phyloP scores from a whole-genome alignment of 2,113 vertebrate species.

The Pipa parva region DNA sequence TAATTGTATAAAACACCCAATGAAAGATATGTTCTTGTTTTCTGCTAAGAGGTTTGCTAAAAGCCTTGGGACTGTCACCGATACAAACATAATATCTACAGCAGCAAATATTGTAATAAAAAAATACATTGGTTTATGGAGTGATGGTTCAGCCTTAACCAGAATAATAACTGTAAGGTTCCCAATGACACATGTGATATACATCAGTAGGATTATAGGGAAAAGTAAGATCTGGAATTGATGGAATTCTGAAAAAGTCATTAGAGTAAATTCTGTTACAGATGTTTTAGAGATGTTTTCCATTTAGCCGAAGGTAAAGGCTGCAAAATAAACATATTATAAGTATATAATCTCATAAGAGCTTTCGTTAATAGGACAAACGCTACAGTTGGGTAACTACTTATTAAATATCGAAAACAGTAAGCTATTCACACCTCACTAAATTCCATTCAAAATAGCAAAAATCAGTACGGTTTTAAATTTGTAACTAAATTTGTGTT shows the following conservation, averaged over 20 bases:
- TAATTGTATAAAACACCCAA: conserved; percentile 18
- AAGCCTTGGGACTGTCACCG: conserved; percentile 16
- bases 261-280: not conserved
- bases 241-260: conserved; percentile 4
- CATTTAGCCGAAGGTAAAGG: too few species aligned
- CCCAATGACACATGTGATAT: conserved; percentile 4
- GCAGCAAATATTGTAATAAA: conserved; percentile 5
- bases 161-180: conserved; percentile 6
- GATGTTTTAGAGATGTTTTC: not conserved
- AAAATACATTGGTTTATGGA: conserved; percentile 21
- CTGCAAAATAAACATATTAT: too few species aligned
- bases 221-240: not conserved
- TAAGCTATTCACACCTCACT: too few species aligned
- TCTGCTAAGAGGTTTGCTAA: not conserved
- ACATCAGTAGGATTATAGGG: not conserved
- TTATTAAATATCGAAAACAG: too few species aligned
- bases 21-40: conserved; percentile 9
- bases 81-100: conserved; percentile 22
- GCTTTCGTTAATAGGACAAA: too few species aligned
- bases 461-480: too few species aligned
- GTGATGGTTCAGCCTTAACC: not conserved
- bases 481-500: too few species aligned
- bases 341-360: too few species aligned
- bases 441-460: too few species aligned
- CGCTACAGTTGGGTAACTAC: too few species aligned